These are phyloP conservation scores for Cynopterus sphinx DNA, from an alignment of 2,797 vertebrate genomes.

Conservation along the genomic window DNA sequence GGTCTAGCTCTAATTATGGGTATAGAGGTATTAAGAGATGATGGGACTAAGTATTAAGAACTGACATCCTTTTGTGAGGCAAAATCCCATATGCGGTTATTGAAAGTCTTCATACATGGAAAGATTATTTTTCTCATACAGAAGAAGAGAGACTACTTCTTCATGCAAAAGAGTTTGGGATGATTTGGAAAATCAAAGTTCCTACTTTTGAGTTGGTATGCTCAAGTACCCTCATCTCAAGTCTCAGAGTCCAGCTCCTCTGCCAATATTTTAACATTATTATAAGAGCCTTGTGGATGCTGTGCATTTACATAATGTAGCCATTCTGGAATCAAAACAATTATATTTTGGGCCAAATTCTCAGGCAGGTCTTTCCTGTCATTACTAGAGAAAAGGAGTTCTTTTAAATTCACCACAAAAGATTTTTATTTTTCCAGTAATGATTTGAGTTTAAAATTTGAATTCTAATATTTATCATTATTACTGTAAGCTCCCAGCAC, in stretches of 20 bases:
- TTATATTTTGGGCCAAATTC: not conserved
- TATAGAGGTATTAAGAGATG: not conserved
- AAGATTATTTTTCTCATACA: conserved; percentile 13
- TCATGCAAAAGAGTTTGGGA: not conserved
- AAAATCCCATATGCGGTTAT: not conserved
- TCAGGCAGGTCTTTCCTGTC: not conserved
- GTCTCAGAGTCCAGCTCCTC: not conserved
- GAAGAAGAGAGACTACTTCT: not conserved
- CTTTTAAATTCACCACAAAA: not conserved
- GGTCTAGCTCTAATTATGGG: not conserved
- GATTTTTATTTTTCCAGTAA: not conserved
- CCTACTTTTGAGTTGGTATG: not conserved
- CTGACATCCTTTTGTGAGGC: not conserved
- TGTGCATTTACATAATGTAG: not conserved
- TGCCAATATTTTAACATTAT: not conserved
- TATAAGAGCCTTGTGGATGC: not conserved
- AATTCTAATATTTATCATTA: not conserved
- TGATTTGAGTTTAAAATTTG: conserved; percentile 5
- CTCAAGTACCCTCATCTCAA: not conserved
- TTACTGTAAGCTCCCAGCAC: not conserved
- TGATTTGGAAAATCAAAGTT: not conserved
- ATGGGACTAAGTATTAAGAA: not conserved
- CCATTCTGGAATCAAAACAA: not conserved
- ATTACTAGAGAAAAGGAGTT: not conserved
- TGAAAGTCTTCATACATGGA: not conserved